These are phyloP conservation scores for Notodonta ziczac DNA, from an alignment of 2,888 invertebrate genomes.

Conservation along the genomic window DNA sequence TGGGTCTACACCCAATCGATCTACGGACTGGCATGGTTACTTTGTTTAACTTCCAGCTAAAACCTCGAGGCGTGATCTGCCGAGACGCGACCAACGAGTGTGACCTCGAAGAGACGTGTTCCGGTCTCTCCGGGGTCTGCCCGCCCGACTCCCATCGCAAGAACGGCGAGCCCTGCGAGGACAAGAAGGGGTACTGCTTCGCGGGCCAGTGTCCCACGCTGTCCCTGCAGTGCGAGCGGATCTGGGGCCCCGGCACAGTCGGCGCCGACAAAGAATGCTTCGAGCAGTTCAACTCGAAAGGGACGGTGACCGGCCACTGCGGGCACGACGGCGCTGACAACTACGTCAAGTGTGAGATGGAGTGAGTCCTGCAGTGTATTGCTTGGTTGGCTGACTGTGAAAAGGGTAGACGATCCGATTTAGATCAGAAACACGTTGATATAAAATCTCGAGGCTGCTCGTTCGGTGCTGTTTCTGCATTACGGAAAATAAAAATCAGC, in stretches of 20 bases:
- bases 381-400: too few species aligned
- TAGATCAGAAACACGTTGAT: too few species aligned
- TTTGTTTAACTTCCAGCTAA: slow-evolving; percentile 81
- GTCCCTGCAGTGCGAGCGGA: slow-evolving; percentile 93
- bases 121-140: slow-evolving; percentile 95
- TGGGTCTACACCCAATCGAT: too few species aligned
- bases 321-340: slow-evolving; percentile 91
- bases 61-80: slow-evolving; percentile 91
- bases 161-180: slow-evolving; percentile 95
- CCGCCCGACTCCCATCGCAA: slow-evolving; percentile 95
- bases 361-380: slow-evolving; percentile 85
- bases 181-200: slow-evolving; percentile 92
- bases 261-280: slow-evolving; percentile 95
- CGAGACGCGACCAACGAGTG: slow-evolving; percentile 95
- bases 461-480: too few species aligned
- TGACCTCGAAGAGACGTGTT: slow-evolving; percentile 97
- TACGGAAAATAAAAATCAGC: too few species aligned
- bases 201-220: slow-evolving; percentile 96
- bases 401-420: too few species aligned
- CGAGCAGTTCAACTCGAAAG: slow-evolving; percentile 97
- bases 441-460: too few species aligned
- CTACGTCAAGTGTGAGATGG: slow-evolving; percentile 93
- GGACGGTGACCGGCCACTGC: slow-evolving; percentile 97
- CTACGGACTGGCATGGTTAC: too few species aligned
- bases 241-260: slow-evolving; percentile 96